A percentile compares a stretch with the other conserved stretches of the same genome.
Conservation (phyloP, 2,113 vertebrate species). For the Cromileptes altivelis region DNA sequence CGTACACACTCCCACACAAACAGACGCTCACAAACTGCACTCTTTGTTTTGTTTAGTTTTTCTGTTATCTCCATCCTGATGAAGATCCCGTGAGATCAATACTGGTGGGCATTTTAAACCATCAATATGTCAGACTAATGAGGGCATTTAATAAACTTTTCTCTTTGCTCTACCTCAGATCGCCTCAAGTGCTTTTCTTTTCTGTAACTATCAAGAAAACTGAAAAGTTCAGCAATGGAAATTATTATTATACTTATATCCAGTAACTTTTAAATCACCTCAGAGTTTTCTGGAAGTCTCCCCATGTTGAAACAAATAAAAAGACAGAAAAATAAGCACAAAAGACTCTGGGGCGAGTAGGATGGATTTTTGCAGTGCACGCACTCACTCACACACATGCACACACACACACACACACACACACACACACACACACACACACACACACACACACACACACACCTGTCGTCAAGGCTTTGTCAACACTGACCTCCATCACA, state of each 20-base stretch:
- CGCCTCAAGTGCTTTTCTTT: background rate
- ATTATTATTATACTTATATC: background rate
- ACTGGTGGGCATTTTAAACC: background rate
- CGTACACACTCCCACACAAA: background rate
- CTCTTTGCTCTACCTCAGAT: background rate
- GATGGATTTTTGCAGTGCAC: conserved; percentile 7
- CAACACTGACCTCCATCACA: conserved; percentile 76
- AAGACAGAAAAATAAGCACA: background rate
- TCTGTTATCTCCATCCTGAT: background rate
- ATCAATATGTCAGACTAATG: background rate
- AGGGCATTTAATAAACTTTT: background rate
- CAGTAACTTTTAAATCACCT: background rate
- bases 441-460: conserved; percentile 7
- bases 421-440: background rate
- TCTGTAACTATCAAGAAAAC: background rate
- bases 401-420: conserved; percentile 11
- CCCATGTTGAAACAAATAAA: background rate
- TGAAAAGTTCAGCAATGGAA: background rate
- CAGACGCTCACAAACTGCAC: background rate
- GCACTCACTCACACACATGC: conserved; percentile 4
- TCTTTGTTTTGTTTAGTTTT: background rate
- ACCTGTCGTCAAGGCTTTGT: conserved; percentile 75
- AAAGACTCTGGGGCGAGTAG: background rate
- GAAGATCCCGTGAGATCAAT: background rate
- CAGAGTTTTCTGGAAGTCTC: background rate